These are phyloP conservation scores for Phthorimaea operculella DNA, from an alignment of 1,140 invertebrate genomes.

Conservation along the genomic window DNA sequence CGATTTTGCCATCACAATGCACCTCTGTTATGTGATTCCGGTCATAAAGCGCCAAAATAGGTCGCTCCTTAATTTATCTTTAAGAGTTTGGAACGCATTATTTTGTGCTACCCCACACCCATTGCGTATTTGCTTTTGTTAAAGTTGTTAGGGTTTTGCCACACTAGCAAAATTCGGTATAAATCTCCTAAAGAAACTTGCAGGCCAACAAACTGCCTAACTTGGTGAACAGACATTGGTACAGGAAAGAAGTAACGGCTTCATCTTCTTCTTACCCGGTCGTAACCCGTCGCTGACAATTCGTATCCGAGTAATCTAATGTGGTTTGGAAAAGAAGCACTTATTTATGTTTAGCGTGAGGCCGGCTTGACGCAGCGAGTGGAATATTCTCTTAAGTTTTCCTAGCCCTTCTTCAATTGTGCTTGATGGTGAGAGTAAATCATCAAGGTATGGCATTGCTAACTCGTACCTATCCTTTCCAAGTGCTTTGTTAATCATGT, in stretches of 20 bases:
- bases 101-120: conserved; percentile 32
- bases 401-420: conserved; percentile 24
- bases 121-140: conserved; percentile 25
- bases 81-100: conserved; percentile 23
- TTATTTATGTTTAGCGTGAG: neutral
- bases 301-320: conserved; percentile 21
- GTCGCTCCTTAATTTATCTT: conserved; percentile 15
- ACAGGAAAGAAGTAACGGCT: conserved; percentile 22
- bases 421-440: conserved; percentile 15
- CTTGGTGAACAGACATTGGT: conserved; percentile 24
- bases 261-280: conserved; percentile 24
- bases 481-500: conserved; percentile 20
- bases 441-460: conserved; percentile 22
- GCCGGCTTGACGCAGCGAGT: neutral
- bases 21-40: conserved; percentile 19
- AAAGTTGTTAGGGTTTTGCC: conserved; percentile 27
- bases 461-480: conserved; percentile 6
- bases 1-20: conserved; percentile 13
- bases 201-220: conserved; percentile 32
- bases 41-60: conserved; percentile 21
- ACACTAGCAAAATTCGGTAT: conserved; percentile 26
- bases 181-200: conserved; percentile 30
- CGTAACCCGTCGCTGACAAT: conserved; percentile 18
- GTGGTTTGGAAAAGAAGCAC: neutral
- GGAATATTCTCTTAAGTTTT: conserved; percentile 25